Conservation (phyloP, 2,797 vertebrate species). For the Oreonectes daqikongensis region DNA sequence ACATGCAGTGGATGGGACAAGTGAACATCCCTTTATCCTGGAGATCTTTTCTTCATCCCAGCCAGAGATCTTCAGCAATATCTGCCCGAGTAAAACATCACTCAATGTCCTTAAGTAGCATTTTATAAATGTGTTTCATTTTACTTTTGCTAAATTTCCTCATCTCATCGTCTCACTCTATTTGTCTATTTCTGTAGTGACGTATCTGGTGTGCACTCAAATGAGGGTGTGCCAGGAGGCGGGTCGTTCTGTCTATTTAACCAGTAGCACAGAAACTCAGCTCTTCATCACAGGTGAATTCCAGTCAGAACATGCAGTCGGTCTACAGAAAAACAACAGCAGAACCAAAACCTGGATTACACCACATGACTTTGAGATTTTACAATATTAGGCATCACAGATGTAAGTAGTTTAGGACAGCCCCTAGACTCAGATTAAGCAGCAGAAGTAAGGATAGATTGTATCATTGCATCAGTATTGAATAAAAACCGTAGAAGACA, state of each 20-base stretch:
- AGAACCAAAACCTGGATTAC: neutral
- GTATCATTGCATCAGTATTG: neutral
- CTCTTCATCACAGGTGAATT: slow-evolving; percentile 84
- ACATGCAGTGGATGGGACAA: slow-evolving; percentile 85
- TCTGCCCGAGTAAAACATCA: slow-evolving; percentile 79
- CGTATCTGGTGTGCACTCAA: slow-evolving; percentile 89
- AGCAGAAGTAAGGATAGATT: neutral
- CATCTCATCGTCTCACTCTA: neutral
- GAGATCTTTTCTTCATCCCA: slow-evolving; percentile 93
- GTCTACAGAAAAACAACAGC: neutral
- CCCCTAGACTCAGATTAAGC: too few species aligned
- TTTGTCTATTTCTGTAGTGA: slow-evolving; percentile 67
- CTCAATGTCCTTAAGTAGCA: neutral
- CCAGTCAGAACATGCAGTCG: neutral
- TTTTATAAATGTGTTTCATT: neutral
- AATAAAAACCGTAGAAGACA: neutral
- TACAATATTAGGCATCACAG: too few species aligned
- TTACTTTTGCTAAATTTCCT: neutral
- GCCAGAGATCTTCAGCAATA: slow-evolving; percentile 85
- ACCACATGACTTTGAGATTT: too few species aligned
- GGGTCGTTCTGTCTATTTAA: slow-evolving; percentile 82
- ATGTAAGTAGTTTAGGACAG: too few species aligned
- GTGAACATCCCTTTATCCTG: slow-evolving; percentile 84
- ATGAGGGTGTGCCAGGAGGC: slow-evolving; percentile 84
- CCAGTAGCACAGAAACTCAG: slow-evolving; percentile 88